phyloP scores from a whole-genome alignment of 1,140 invertebrate genomes.

The Temnothorax nylanderi region DNA sequence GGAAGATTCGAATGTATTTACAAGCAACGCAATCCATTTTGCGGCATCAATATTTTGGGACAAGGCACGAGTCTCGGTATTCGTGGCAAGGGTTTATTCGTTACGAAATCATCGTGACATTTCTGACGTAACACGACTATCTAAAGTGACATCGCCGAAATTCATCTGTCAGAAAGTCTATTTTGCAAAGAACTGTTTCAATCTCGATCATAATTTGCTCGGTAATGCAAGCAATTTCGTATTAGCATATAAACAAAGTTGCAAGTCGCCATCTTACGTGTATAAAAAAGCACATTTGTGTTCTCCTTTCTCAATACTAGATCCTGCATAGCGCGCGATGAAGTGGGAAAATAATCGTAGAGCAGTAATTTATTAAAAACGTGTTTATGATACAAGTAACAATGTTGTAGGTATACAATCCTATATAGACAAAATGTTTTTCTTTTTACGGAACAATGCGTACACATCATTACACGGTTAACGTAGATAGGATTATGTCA shows the following conservation, averaged over 20 bases:
- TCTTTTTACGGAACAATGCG: slow-evolving; percentile 24
- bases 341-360: neutral
- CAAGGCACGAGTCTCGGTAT: slow-evolving; percentile 65
- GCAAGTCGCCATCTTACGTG: neutral
- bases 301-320: neutral
- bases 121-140: neutral
- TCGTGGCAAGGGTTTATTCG: slow-evolving; percentile 59
- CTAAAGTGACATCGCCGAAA: slow-evolving; percentile 14
- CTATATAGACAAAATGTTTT: slow-evolving; percentile 64
- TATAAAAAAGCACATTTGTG: neutral
- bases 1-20: slow-evolving; percentile 70
- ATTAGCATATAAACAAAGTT: slow-evolving; percentile 59
- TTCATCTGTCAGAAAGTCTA: neutral
- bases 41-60: slow-evolving; percentile 61
- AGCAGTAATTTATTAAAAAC: slow-evolving; percentile 72
- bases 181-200: slow-evolving; percentile 37
- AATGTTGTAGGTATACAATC: slow-evolving; percentile 71
- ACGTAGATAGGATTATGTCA: slow-evolving; percentile 45
- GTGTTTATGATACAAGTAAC: slow-evolving; percentile 77
- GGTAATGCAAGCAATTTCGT: slow-evolving; percentile 58
- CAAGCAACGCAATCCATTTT: slow-evolving; percentile 65
- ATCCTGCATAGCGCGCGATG: neutral
- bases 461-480: slow-evolving; percentile 67
- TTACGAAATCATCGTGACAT: neutral
- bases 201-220: slow-evolving; percentile 33